Conservation (phyloP, 2,888 invertebrate species). For the Ormyrus pomaceus region DNA sequence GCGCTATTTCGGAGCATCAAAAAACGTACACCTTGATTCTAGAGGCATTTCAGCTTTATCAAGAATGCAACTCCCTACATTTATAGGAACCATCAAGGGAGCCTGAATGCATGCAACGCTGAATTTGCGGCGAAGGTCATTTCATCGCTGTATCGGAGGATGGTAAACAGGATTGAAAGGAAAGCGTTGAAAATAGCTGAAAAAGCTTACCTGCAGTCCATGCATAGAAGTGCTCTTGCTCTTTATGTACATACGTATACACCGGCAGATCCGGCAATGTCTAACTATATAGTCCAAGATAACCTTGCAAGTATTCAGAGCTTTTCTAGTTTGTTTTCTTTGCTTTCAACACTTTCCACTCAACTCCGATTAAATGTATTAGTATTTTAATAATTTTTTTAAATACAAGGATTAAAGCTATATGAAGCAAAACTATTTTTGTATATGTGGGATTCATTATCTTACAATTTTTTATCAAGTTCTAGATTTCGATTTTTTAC, state of each 20-base stretch:
- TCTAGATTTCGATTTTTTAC: too few species aligned
- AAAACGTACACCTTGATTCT: not conserved
- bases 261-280: not conserved
- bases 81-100: not conserved
- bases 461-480: too few species aligned
- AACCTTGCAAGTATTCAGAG: too few species aligned
- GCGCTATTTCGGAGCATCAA: not conserved
- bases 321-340: too few species aligned
- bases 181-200: slow-evolving; percentile 27
- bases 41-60: not conserved
- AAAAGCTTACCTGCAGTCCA: slow-evolving; percentile 23
- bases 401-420: too few species aligned
- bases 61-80: not conserved
- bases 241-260: not conserved
- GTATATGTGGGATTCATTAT: too few species aligned
- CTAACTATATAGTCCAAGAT: not conserved
- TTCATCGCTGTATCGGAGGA: slow-evolving; percentile 5
- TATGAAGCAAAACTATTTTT: too few species aligned
- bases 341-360: too few species aligned
- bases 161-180: slow-evolving; percentile 20
- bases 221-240: slow-evolving; percentile 1
- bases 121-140: slow-evolving; percentile 29
- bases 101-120: slow-evolving; percentile 9
- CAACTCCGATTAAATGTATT: too few species aligned
- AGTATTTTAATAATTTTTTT: too few species aligned